These are phyloP conservation scores for Prunella fulvescens DNA, from an alignment of 2,113 vertebrate genomes.

Conservation along the genomic window DNA sequence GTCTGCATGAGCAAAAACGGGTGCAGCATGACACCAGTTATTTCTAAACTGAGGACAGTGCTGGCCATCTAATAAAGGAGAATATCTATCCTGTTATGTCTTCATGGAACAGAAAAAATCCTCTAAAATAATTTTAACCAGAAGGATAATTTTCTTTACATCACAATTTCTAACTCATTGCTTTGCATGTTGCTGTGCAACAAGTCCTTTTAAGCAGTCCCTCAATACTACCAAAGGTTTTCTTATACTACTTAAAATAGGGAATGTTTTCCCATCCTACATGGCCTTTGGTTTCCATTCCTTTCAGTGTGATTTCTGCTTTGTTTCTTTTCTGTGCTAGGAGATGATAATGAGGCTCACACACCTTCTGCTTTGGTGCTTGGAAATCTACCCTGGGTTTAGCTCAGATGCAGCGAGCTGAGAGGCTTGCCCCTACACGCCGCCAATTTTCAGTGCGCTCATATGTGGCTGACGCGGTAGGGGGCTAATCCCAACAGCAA, in stretches of 20 bases:
- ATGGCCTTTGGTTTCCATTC: background rate
- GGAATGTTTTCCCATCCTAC: background rate
- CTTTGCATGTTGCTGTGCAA: background rate
- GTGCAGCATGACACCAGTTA: background rate
- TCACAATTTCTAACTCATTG: background rate
- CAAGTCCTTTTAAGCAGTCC: background rate
- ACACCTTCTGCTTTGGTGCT: constrained; percentile 40
- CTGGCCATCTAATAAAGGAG: background rate
- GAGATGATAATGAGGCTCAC: constrained; percentile 14
- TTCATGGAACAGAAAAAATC: background rate
- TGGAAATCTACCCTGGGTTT: constrained; percentile 63
- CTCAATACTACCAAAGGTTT: background rate
- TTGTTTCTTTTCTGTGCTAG: constrained; percentile 30
- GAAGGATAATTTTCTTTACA: background rate
- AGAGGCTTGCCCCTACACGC: constrained; percentile 36
- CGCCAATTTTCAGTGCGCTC: constrained; percentile 49
- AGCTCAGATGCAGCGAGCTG: constrained; percentile 48
- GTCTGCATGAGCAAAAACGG: background rate
- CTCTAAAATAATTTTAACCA: background rate
- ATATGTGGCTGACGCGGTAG: constrained; percentile 42
- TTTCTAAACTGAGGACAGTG: background rate
- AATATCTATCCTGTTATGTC: background rate
- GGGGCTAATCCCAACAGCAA: constrained; percentile 75
- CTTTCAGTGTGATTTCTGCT: constrained; percentile 12
- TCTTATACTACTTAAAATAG: background rate